Base-by-base conservation (phyloP, 1,140 invertebrate species). In the Bombus pyrosoma region DNA sequence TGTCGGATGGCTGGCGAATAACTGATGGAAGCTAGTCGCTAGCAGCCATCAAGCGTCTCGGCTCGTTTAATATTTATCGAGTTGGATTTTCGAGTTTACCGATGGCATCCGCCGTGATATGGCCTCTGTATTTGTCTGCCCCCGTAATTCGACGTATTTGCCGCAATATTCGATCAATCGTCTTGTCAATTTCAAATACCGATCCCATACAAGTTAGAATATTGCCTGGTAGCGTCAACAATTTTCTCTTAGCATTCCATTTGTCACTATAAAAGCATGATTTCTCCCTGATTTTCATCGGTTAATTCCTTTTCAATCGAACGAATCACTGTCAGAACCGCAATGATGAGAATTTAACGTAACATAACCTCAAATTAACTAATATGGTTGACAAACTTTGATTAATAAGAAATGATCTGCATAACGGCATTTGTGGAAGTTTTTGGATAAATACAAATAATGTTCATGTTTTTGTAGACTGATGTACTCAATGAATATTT, bases 21-120 rank as follows among this genome's bases (percentile, higher is more conserved):
- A 81, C 80, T 62, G 53, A 81, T 74, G 68, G 66, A 32, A 72
- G 41, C 32, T 69, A 68, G 78, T 80, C 64, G 32, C 53, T 74
- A 74, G 37, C 41, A 47, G 41, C 77, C 77, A 79, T 79, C 77
- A 47, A 66, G 57, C 75, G 57, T 77, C 64, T 80, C 43, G 43
- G 34, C 32, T 80, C 59, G 62, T 80, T 69, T 80, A 80, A 80
- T 80, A 80, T 80, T 80, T 80, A 80, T 80, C 41, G 41, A 80
- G 62, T 47, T 41, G 77, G 77, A 68, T 68, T 80, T 80, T 80
- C 64, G 62, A 66, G 64, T 80, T 80, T 68, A 80, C 64, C 62
- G 25, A 13, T 37, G 32, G 77, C 25, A 80, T 69, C 41, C 62
- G 32, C 41, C 13, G 76, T 76, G 47, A 76, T 62, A 57, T 32